Evolutionary conservation across 2,113 vertebrate genomes (phyloP), one percentile per base, ranked within the genome.

Genomic region (Mus spicilegus): DNA sequence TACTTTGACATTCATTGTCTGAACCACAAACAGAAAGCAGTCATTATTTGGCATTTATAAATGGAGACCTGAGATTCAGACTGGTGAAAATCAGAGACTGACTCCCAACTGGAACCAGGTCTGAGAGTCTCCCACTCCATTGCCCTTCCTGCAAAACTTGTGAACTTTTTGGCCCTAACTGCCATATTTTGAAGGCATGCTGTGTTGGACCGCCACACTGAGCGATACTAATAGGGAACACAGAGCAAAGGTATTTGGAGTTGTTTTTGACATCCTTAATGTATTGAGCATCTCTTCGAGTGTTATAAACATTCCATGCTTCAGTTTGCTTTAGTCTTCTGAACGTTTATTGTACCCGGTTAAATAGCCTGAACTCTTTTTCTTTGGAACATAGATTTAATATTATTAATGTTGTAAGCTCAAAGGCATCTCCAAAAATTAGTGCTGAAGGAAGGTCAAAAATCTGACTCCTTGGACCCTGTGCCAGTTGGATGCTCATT

Each of bases 401-500:
- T 75, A 73, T 93, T 58, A 92, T 73, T 51, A 90, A 54, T 84
- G 70, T n/a, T 87, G 70, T 36, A 89, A 13, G 14, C 69, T 92
- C 95, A 95, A 88, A 95, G 67, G 63, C 80, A 72, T 65, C 28
- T 96, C 76, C 72, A 90, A 95, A 96, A 96, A 94, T 96, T 80
- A 90, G 54, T 82, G 46, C 63, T 95, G 85, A 94, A 24, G 12
- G 39, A 84, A 97, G 89, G 94, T 97, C 89, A 96, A 85, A 87
- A 73, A 90, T 87, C 91, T 77, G 92, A 94, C 96, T 93, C 78
- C 87, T 95, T 73, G 88, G 94, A 95, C 95, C 89, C 54, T 87
- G 73, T 93, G 58, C 86, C 69, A 85, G 65, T 96, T 63, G 51
- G 91, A 93, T 73, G 73, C 91, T 97, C 58, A 97, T 97, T 96